Evolutionary conservation across 1,140 invertebrate species (phyloP).

Genomic region (Drosophila tristis): DNA sequence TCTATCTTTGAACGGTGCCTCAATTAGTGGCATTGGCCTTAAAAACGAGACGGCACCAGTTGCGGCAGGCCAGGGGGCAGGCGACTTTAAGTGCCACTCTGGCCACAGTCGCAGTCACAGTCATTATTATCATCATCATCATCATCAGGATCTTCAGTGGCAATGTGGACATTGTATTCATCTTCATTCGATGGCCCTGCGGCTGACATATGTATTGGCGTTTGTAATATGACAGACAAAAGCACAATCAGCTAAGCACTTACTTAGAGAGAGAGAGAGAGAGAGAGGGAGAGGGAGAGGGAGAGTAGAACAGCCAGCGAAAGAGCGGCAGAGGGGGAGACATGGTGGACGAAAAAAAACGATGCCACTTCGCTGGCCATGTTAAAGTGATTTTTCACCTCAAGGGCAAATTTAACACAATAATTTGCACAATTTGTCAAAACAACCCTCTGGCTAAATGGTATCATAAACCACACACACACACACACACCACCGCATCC

Average conservation of each 20-base stretch:
- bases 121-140: background rate
- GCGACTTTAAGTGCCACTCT: constrained; percentile 26
- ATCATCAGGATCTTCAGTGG: background rate
- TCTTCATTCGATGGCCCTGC: constrained; percentile 24
- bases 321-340: background rate
- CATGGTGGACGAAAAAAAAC: constrained; percentile 30
- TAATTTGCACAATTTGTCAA: constrained; percentile 84
- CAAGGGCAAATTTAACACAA: constrained; percentile 83
- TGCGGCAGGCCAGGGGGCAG: constrained; percentile 11
- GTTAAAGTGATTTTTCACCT: constrained; percentile 83
- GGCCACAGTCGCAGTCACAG: constrained; percentile 1
- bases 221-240: constrained; percentile 62
- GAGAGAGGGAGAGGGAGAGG: background rate
- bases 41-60: constrained; percentile 27
- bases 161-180: constrained; percentile 31
- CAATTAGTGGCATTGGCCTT: constrained; percentile 78
- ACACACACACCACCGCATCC: constrained; percentile 19
- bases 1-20: constrained; percentile 37
- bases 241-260: constrained; percentile 67
- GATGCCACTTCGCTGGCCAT: constrained; percentile 51
- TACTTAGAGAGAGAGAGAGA: background rate
- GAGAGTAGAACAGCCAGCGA: background rate
- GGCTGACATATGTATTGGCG: constrained; percentile 71
- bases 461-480: constrained; percentile 63
- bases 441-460: constrained; percentile 81